Base-by-base conservation (phyloP, 2,888 invertebrate species). In the Lymantria dispar region DNA sequence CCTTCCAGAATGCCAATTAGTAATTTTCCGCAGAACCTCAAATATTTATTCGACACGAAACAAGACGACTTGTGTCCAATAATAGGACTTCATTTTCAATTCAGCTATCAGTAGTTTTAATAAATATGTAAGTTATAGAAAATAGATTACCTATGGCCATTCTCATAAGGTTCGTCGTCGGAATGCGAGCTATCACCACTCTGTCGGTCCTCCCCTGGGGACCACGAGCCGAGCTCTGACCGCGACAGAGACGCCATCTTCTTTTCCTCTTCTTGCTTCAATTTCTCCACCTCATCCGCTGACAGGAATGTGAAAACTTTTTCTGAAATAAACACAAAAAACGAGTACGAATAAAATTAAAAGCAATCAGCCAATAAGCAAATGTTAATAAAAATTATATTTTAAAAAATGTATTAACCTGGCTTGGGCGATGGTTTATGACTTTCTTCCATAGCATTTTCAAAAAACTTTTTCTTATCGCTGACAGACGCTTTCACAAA, bases 391-490 rank as follows among this genome's bases (percentile, higher is more conserved):
- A 36, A 0, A 1, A 13, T 46, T 48, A 22, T 22, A 22, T 3
- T 9, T 36, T 36, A 3, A 38, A 38, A 38, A 38, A n/a, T n/a
- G 10, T 3, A 48, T 37, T 60, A 71, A 96, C 97, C 96, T 93
- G 96, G 94, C 90, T 96, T 97, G 46, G 95, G 94, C 69, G 95
- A 94, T 60, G 96, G 95, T 86, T 96, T 96, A 69, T 96, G 95
- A 83, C 96, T 96, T 83, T 97, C 97, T 89, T 98, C 97, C 95
- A 98, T 98, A 58, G 98, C 98, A 80, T 96, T 95, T 91, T 99
- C 98, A 85, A 99, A 99, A 90, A 98, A 97, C 80, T 95, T 96
- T 88, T 97, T 97, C 92, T 97, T 97, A 89, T 98, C 97, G 84
- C 96, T 97, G 77, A 98, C 98, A 56, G 96, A 95, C 82, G 97